Evolutionary conservation across 2,888 invertebrate genomes (phyloP).

Genomic region (Coleophora deauratella): DNA sequence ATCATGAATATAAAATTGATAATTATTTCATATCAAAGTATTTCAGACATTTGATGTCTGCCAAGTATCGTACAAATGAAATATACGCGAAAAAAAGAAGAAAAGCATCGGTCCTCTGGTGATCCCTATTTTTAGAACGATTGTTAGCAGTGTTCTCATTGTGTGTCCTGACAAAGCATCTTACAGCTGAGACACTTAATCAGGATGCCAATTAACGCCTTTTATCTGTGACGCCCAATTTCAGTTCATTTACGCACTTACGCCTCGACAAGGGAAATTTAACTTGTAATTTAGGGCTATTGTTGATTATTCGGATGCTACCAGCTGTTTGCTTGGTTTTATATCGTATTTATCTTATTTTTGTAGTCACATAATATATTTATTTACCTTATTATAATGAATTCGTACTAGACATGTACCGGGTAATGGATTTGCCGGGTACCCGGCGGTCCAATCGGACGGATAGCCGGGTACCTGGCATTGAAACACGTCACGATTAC

Average conservation of each 20-base stretch:
- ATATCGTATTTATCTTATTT: background rate
- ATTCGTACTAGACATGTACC: no score
- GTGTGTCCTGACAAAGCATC: background rate
- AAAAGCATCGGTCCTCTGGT: background rate
- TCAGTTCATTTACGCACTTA: constrained; percentile 34
- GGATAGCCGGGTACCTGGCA: no score
- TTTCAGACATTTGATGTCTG: no score
- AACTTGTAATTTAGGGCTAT: constrained; percentile 44
- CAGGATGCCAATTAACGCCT: constrained; percentile 37
- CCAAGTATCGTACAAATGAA: no score
- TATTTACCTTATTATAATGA: no score
- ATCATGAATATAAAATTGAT: no score
- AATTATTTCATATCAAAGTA: no score
- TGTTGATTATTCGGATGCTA: constrained; percentile 10
- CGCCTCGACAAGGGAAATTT: constrained; percentile 30
- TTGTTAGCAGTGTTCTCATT: no score
- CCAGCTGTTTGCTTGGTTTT: background rate
- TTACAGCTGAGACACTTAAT: background rate
- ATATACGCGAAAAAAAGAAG: background rate
- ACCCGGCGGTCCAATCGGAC: no score
- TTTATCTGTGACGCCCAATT: constrained; percentile 31
- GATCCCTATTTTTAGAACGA: background rate
- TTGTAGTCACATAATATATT: no score
- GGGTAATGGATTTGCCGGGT: no score
- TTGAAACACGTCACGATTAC: no score